Evolutionary conservation across 2,797 vertebrate genomes (phyloP).

Genomic region (Toxotes lorentzi): DNA sequence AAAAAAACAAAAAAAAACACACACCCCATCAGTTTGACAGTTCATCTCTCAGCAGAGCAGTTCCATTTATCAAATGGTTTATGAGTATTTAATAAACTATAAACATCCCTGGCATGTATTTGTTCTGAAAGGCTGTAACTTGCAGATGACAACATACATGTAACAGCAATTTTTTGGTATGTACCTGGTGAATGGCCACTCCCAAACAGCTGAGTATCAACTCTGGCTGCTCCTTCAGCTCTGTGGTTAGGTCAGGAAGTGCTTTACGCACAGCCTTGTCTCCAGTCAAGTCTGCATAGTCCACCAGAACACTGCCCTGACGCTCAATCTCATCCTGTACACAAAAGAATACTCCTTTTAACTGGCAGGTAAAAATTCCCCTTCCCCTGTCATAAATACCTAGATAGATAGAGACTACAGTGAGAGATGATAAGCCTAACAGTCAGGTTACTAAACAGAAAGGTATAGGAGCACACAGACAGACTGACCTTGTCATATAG

Average conservation of each 20-base stretch:
- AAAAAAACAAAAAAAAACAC: background rate
- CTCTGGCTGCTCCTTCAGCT: slow-evolving; percentile 93
- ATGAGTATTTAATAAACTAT: background rate
- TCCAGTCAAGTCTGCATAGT: slow-evolving; percentile 90
- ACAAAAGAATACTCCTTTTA: background rate
- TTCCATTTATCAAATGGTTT: background rate
- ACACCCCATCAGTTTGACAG: background rate
- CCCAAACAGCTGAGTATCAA: slow-evolving; percentile 93
- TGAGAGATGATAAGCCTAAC: accelerated
- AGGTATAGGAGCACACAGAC: too few relatives aligned
- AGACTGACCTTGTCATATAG: slow-evolving; percentile 94
- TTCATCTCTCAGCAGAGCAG: background rate
- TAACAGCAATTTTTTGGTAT: background rate
- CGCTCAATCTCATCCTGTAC: slow-evolving; percentile 97
- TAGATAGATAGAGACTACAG: too few relatives aligned
- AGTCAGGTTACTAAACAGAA: background rate
- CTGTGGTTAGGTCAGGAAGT: slow-evolving; percentile 84
- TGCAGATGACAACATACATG: background rate
- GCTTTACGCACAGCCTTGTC: slow-evolving; percentile 79
- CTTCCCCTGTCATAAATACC: background rate
- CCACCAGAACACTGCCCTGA: slow-evolving; percentile 96
- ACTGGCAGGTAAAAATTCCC: background rate
- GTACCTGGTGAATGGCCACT: slow-evolving; percentile 95
- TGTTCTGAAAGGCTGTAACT: background rate
- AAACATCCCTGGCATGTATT: background rate